Conservation (phyloP, 2,888 invertebrate genomes). For the Mesorhabditis spiculigera region DNA sequence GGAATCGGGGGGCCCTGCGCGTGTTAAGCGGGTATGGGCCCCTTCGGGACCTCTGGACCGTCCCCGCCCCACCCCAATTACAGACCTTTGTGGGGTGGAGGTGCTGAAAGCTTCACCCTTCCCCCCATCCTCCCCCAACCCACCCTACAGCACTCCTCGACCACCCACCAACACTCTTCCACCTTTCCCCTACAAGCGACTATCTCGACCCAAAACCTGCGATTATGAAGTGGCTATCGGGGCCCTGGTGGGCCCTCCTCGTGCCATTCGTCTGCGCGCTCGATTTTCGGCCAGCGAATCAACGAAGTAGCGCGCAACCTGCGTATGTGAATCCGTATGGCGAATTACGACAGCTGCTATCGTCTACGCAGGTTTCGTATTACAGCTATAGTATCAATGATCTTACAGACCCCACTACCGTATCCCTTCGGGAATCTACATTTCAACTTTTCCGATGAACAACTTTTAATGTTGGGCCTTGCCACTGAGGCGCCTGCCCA, state of each 20-base stretch:
- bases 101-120: too few species aligned
- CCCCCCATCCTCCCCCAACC: too few species aligned
- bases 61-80: too few species aligned
- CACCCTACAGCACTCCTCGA: too few species aligned
- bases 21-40: too few species aligned
- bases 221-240: background rate
- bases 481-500: background rate
- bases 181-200: too few species aligned
- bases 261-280: background rate
- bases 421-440: background rate
- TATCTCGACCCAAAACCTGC: background rate
- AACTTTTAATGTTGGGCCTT: background rate
- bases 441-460: slow-evolving; percentile 2
- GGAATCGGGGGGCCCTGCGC: too few species aligned
- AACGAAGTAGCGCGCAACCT: background rate
- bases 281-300: background rate
- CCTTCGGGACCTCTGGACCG: too few species aligned
- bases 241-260: too few species aligned
- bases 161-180: too few species aligned
- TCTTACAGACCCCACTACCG: background rate
- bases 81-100: too few species aligned
- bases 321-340: background rate
- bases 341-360: background rate
- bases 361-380: background rate
- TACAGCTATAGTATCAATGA: background rate